Evolutionary conservation across 1,140 invertebrate species (phyloP).

Genomic region (Brachionus koreanus): DNA sequence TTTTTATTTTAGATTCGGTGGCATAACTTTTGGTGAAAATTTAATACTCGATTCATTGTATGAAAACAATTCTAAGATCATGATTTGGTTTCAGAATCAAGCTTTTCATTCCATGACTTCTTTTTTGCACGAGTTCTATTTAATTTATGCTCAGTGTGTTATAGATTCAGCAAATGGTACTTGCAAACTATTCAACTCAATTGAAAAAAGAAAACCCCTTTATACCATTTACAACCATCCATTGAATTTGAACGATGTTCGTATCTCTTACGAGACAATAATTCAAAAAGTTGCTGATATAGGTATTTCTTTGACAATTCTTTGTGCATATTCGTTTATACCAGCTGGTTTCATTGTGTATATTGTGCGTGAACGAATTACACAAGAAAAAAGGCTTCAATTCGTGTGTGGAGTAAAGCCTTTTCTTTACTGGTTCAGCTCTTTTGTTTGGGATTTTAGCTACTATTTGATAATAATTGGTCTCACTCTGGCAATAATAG

Average conservation of each 20-base stretch:
- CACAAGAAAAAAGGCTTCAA: constrained; percentile 54
- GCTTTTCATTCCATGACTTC: constrained; percentile 45
- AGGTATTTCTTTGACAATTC: constrained; percentile 58
- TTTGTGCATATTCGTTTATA: constrained; percentile 56
- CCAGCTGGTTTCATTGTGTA: constrained; percentile 53
- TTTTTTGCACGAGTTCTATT: constrained; percentile 32
- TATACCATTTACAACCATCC: constrained; percentile 51
- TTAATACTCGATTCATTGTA: constrained; percentile 42
- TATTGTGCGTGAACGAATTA: constrained; percentile 50
- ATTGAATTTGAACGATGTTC: constrained; percentile 46
- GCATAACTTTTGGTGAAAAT: constrained; percentile 52
- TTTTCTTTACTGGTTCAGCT: constrained; percentile 53
- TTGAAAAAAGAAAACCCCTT: constrained; percentile 31
- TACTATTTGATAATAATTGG: constrained; percentile 30
- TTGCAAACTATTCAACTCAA: constrained; percentile 49
- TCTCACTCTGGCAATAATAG: constrained; percentile 6
- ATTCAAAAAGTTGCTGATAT: constrained; percentile 50
- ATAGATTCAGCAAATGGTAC: constrained; percentile 44
- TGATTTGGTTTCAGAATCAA: constrained; percentile 56
- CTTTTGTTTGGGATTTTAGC: constrained; percentile 53
- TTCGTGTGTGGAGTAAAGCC: constrained; percentile 52
- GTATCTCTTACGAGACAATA: constrained; percentile 37
- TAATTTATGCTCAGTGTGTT: not conserved
- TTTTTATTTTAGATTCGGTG: constrained; percentile 55
- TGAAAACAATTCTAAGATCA: constrained; percentile 46